Percentiles rank a stretch among this genome's conserved stretches.
These are phyloP conservation scores for Chlorospingus flavigularis DNA, from an alignment of 2,797 vertebrate species.

Conservation along the genomic window DNA sequence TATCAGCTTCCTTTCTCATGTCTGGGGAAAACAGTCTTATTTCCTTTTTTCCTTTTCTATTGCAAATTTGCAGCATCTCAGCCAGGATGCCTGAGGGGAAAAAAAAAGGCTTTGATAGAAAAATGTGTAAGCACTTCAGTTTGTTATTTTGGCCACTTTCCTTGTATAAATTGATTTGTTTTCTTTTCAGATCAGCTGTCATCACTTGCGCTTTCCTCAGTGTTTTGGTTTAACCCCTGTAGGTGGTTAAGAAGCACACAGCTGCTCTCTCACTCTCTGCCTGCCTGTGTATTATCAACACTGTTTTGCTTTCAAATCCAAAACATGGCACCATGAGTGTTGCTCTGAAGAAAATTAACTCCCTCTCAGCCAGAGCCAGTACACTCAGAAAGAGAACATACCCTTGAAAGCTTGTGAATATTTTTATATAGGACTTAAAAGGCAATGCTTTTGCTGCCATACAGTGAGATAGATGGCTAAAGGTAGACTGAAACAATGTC, in stretches of 20 bases:
- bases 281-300: background rate
- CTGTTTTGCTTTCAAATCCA: background rate
- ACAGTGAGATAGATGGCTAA: background rate
- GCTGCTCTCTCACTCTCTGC: background rate
- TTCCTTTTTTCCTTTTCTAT: background rate
- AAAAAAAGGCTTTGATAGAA: background rate
- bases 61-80: background rate
- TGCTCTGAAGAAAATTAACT: background rate
- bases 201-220: background rate
- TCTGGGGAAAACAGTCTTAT: background rate
- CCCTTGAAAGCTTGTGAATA: background rate
- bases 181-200: conserved; percentile 2
- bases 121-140: background rate
- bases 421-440: background rate
- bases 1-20: background rate
- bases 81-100: background rate
- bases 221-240: background rate
- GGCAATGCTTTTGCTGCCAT: background rate
- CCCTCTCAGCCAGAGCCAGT: background rate
- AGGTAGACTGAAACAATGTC: background rate
- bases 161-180: background rate
- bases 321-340: background rate
- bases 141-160: background rate
- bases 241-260: background rate
- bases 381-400: background rate